phyloP scores from a whole-genome alignment of 1,140 invertebrate species.

The Meteorus sp. region DNA sequence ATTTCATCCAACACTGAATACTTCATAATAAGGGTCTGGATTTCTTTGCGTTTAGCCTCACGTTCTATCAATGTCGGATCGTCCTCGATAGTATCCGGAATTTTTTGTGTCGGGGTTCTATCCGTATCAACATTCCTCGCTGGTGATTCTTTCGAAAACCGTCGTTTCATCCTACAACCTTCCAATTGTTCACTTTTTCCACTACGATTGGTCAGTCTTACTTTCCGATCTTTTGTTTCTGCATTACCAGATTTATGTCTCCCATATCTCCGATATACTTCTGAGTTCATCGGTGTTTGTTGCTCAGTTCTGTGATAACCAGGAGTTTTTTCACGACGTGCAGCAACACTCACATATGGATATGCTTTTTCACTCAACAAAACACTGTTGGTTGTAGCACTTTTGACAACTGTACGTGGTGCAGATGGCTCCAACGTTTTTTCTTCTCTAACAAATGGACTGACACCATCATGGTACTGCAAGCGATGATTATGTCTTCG shows the following conservation, averaged over 20 bases:
- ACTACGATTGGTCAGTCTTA: slow-evolving; percentile 35
- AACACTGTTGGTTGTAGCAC: slow-evolving; percentile 48
- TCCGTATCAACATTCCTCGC: slow-evolving; percentile 36
- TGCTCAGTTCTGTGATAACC: slow-evolving; percentile 28
- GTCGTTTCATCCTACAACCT: slow-evolving; percentile 31
- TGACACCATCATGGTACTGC: slow-evolving; percentile 35
- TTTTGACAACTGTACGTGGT: slow-evolving; percentile 54
- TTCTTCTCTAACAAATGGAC: slow-evolving; percentile 56
- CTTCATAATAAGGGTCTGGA: slow-evolving; percentile 76
- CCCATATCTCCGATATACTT: slow-evolving; percentile 38
- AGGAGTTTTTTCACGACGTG: slow-evolving; percentile 42
- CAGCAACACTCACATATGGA: slow-evolving; percentile 60
- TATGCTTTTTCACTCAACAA: slow-evolving; percentile 70
- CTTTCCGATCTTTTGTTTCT: slow-evolving; percentile 40
- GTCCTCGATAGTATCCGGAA: slow-evolving; percentile 54
- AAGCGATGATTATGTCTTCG: slow-evolving; percentile 35
- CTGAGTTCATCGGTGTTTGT: slow-evolving; percentile 25
- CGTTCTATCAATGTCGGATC: slow-evolving; percentile 67
- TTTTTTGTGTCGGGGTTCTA: slow-evolving; percentile 55
- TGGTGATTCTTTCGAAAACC: slow-evolving; percentile 1
- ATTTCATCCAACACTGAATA: slow-evolving; percentile 73
- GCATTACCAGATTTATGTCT: slow-evolving; percentile 50
- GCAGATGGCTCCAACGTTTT: slow-evolving; percentile 66
- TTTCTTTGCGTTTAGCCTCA: slow-evolving; percentile 77
- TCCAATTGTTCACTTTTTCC: slow-evolving; percentile 52